Percentiles rank a stretch among this genome's conserved stretches.
These are phyloP conservation scores for Helicoverpa armigera DNA, from an alignment of 1,140 invertebrate genomes.

Conservation along the genomic window DNA sequence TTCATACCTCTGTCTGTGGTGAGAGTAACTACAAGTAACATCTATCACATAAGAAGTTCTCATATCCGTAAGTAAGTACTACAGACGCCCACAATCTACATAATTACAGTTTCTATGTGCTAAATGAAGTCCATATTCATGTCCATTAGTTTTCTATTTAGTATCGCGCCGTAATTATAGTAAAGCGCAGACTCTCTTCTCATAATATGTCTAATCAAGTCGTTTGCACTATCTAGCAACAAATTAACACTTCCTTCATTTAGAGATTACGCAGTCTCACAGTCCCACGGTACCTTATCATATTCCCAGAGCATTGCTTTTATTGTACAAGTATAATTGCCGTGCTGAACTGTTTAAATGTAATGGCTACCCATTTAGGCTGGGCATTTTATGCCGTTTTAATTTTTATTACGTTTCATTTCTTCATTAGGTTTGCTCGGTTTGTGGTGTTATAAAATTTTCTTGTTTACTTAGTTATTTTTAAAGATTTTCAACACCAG, in stretches of 20 bases:
- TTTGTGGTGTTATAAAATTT: not conserved
- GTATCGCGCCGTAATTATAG: conserved; percentile 6
- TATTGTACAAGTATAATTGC: conserved; percentile 33
- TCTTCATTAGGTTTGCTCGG: not conserved
- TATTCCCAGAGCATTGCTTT: conserved; percentile 46
- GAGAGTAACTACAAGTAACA: too few species aligned
- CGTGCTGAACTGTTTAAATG: conserved; percentile 4
- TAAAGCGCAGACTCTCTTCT: conserved; percentile 20
- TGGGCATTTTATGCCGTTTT: conserved; percentile 14
- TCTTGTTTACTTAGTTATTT: not conserved
- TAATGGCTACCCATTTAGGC: conserved; percentile 20
- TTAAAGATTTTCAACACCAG: too few species aligned
- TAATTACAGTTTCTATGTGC: not conserved
- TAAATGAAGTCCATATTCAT: conserved; percentile 7
- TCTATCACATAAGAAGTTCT: not conserved
- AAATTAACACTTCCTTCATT: conserved; percentile 51
- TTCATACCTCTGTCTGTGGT: too few species aligned
- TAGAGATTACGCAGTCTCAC: conserved; percentile 43
- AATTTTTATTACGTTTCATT: conserved; percentile 13
- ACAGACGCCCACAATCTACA: not conserved
- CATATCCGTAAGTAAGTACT: not conserved
- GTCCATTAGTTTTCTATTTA: conserved; percentile 25
- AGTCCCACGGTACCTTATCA: conserved; percentile 52
- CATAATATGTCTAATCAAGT: conserved; percentile 32
- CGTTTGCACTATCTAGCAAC: conserved; percentile 18